Percentiles rank a stretch among this genome's conserved stretches.
Conservation (phyloP, 1,140 invertebrate species). For the Drosophila takahashii region DNA sequence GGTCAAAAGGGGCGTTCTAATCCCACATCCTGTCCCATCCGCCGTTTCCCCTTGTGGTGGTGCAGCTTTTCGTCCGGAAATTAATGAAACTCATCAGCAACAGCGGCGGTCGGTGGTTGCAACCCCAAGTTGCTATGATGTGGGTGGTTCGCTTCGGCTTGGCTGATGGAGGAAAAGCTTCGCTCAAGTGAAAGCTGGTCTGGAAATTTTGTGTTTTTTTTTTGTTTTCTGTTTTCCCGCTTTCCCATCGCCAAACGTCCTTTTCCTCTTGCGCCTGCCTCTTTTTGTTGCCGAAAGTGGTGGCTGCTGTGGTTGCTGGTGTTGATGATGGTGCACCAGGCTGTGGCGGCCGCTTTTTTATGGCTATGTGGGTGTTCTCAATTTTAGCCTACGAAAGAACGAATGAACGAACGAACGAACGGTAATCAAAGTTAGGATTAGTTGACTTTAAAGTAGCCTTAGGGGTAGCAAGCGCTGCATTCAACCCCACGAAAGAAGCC, state of each 20-base stretch:
- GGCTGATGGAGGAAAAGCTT: conserved; percentile 26
- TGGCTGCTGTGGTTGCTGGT: conserved; percentile 43
- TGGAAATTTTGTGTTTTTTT: conserved; percentile 36
- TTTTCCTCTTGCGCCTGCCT: background rate
- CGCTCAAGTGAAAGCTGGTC: conserved; percentile 51
- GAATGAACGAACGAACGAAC: background rate
- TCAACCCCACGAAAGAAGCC: conserved; percentile 16
- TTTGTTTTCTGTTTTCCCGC: conserved; percentile 3
- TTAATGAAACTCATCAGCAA: conserved; percentile 58
- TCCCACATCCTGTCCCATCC: conserved; percentile 12
- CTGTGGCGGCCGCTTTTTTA: conserved; percentile 34
- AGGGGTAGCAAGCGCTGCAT: conserved; percentile 36
- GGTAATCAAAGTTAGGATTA: conserved; percentile 59
- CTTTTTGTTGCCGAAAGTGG: conserved; percentile 21
- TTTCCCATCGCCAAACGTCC: background rate
- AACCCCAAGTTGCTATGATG: conserved; percentile 36
- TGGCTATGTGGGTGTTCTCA: conserved; percentile 23
- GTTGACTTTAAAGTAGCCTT: conserved; percentile 56
- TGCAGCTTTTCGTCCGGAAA: conserved; percentile 56
- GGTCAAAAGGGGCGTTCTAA: conserved; percentile 21
- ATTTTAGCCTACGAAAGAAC: background rate
- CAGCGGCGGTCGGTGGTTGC: conserved; percentile 43
- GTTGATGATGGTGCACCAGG: conserved; percentile 51
- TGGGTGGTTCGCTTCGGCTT: conserved; percentile 24
- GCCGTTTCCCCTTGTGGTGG: conserved; percentile 21